Conservation (phyloP, 37 sponge, comb jelly and placozoan species). For the Eunapius fragilis region DNA sequence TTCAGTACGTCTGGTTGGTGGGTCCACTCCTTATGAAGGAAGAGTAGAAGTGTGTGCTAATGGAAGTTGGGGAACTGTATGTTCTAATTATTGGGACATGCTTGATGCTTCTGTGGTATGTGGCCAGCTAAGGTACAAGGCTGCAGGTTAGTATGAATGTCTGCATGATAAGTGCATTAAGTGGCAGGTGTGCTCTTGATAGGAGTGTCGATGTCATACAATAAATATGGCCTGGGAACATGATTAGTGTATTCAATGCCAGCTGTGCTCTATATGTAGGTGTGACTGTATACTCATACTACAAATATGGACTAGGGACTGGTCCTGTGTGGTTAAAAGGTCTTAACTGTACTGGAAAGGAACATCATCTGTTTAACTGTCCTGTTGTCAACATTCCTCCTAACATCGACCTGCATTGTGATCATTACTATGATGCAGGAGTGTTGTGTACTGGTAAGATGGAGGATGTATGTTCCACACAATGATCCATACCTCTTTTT, state of each 20-base stretch:
- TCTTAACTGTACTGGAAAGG: background rate
- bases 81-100: slow-evolving; percentile 33
- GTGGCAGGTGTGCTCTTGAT: background rate
- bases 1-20: slow-evolving; percentile 12
- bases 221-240: no score
- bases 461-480: background rate
- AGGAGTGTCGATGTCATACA: background rate
- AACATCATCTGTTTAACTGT: background rate
- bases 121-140: background rate
- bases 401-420: background rate
- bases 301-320: background rate
- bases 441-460: slow-evolving; percentile 1
- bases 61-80: slow-evolving; percentile 41
- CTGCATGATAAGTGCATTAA: background rate
- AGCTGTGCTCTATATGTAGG: no score
- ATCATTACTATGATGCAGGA: background rate
- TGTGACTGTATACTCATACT: background rate
- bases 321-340: background rate
- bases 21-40: slow-evolving; percentile 24
- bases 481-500: background rate
- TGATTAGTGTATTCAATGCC: no score
- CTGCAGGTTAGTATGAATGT: background rate
- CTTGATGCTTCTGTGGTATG: slow-evolving; percentile 4
- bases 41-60: slow-evolving; percentile 37
- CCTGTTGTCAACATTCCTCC: background rate